Evolutionary conservation across 2,888 invertebrate species (phyloP).

Genomic region (Dorcus parallelipipedus): DNA sequence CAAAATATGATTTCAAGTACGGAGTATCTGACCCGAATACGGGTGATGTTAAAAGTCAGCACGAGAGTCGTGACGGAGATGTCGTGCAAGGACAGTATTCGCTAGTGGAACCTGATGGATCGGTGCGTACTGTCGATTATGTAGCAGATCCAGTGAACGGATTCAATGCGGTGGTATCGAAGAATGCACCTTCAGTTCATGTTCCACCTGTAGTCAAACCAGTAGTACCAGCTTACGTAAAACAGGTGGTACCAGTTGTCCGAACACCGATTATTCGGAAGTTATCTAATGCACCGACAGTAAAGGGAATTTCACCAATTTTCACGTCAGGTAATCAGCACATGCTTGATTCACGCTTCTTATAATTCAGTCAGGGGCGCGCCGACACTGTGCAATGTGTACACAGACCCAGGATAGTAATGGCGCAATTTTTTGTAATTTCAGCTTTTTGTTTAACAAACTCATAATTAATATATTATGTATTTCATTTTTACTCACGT

Average conservation of each 20-base stretch:
- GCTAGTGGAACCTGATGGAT: constrained; percentile 50
- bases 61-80: constrained; percentile 61
- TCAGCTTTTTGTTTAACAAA: too few species aligned
- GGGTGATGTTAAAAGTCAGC: constrained; percentile 60
- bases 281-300: constrained; percentile 33
- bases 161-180: constrained; percentile 57
- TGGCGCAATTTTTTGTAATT: too few species aligned
- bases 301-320: too few species aligned
- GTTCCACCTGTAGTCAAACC: constrained; percentile 34
- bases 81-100: constrained; percentile 54
- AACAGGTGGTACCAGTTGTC: constrained; percentile 34
- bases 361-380: too few species aligned
- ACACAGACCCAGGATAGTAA: too few species aligned
- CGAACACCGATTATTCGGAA: constrained; percentile 5
- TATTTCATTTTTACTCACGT: too few species aligned
- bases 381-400: too few species aligned
- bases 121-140: constrained; percentile 50
- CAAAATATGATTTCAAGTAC: constrained; percentile 60
- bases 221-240: constrained; percentile 34
- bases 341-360: too few species aligned
- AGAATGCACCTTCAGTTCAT: constrained; percentile 54
- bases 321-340: too few species aligned
- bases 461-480: too few species aligned
- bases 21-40: constrained; percentile 62
- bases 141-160: constrained; percentile 59